Evolutionary conservation across 2,797 vertebrate genomes (phyloP), one percentile per base, ranked within the genome.

Genomic region (Sebastes steindachneri): DNA sequence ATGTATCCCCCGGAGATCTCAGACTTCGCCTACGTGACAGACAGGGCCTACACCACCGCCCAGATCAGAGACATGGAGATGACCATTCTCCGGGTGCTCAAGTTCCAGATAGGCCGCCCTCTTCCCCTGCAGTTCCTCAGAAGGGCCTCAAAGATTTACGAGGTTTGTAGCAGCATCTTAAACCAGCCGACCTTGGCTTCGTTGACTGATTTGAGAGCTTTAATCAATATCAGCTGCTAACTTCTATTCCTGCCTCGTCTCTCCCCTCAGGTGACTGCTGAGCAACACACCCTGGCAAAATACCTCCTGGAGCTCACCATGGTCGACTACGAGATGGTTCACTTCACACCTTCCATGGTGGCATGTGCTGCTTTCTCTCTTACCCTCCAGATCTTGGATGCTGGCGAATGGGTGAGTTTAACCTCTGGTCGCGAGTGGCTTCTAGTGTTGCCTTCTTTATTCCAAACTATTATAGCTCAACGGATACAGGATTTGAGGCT

Each of bases 241-340:
- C 6, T 0, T n/a, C n/a, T 4, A 5, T 6, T 8, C 1, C 11
- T 59, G 2, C 4, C 25, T 5, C 10, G 0, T 51, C 14, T 25
- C 5, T 2, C 15, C 4, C 14, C 3, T 0, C 70, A 97, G 96
- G 96, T 96, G 5, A 96, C 95, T 2, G 91, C 94, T 2, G 88
- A 97, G 53, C 95, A 97, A 10, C 95, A 97, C 68, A 90, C 94
- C 1, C 83, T 98, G 81, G 96, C 97, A 1, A 97, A 97, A 79
- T 97, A 98, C 80, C 90, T 99, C 31, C 95, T 97, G 87, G 97
- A 99, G 87, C 90, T 98, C 26, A 96, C 95, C 9, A 95, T 97
- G 95, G 29, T 97, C 0, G 96, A 98, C 85, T 98, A 97, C 0
- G 95, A 97, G 1, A 97, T 97, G 96, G 95, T 96, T 67, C 96